Evolutionary conservation across 1,140 invertebrate species (phyloP).

Genomic region (Armadillidium nasatum): DNA sequence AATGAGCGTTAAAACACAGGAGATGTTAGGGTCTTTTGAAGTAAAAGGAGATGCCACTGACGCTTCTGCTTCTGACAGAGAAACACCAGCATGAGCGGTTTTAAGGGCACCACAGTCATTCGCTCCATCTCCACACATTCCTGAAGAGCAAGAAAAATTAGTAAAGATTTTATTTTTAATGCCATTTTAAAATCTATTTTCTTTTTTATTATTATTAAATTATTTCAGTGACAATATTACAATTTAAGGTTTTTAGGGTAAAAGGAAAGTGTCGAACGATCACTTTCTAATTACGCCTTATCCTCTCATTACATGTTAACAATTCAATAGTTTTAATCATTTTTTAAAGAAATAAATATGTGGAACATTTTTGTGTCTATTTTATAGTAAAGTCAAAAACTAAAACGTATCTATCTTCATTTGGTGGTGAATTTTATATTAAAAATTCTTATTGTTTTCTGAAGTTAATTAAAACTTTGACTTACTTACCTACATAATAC

Average conservation of each 20-base stretch:
- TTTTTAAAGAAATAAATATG: too few relatives aligned
- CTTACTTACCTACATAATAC: conserved; percentile 64
- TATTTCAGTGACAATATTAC: not conserved
- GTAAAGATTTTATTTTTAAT: conserved; percentile 20
- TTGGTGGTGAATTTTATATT: too few relatives aligned
- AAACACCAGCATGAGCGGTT: conserved; percentile 90
- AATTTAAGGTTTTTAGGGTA: not conserved
- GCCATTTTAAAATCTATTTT: not conserved
- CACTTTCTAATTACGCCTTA: too few relatives aligned
- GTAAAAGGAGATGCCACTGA: conserved; percentile 93
- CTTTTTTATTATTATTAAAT: not conserved
- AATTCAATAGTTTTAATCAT: too few relatives aligned
- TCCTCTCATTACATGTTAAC: too few relatives aligned
- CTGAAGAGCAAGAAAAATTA: conserved; percentile 48
- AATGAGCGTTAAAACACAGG: conserved; percentile 70
- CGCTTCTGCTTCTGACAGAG: conserved; percentile 87
- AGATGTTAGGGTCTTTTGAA: conserved; percentile 79
- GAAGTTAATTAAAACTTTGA: conserved; percentile 11
- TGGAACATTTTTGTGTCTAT: too few relatives aligned
- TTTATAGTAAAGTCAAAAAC: too few relatives aligned
- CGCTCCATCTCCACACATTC: conserved; percentile 89
- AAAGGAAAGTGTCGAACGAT: too few relatives aligned
- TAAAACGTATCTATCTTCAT: too few relatives aligned
- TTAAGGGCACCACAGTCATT: conserved; percentile 91
- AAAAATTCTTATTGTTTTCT: too few relatives aligned